A percentile compares a stretch with the other conserved stretches of the same genome.
phyloP scores from a whole-genome alignment of 2,888 invertebrate genomes.

The Vandiemenella viatica region DNA sequence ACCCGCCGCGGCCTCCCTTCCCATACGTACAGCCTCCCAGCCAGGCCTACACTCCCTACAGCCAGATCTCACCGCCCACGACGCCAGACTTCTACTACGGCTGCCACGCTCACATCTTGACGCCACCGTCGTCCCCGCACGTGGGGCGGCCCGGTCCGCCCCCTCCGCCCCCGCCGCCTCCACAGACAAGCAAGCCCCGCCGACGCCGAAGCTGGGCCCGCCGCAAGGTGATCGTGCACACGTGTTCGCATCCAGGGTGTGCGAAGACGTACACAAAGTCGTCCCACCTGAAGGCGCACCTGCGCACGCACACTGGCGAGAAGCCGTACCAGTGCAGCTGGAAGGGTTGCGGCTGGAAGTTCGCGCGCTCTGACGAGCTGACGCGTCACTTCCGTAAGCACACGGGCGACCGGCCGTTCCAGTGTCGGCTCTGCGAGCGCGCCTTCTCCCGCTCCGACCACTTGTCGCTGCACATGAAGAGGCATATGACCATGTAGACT shows the following conservation, averaged over 20 bases:
- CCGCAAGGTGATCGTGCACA: slow-evolving; percentile 31
- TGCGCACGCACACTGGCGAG: slow-evolving; percentile 37
- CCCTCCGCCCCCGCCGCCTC: slow-evolving; percentile 5
- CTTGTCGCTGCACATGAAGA: slow-evolving; percentile 44
- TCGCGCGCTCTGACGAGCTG: slow-evolving; percentile 41
- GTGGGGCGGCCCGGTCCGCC: slow-evolving; percentile 19
- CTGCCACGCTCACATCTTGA: slow-evolving; percentile 25
- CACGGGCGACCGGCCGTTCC: slow-evolving; percentile 41
- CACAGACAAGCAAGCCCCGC: slow-evolving; percentile 21
- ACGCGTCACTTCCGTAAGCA: slow-evolving; percentile 38
- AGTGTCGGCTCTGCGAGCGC: slow-evolving; percentile 42
- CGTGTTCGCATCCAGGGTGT: slow-evolving; percentile 33
- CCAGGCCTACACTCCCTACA: slow-evolving; percentile 14
- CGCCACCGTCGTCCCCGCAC: slow-evolving; percentile 32
- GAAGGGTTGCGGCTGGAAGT: slow-evolving; percentile 43
- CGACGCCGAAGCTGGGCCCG: slow-evolving; percentile 32
- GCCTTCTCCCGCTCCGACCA: slow-evolving; percentile 46
- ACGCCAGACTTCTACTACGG: slow-evolving; percentile 26
- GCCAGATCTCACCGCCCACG: slow-evolving; percentile 29
- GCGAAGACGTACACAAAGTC: slow-evolving; percentile 40
- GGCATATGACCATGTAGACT: slow-evolving; percentile 28
- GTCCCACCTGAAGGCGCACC: slow-evolving; percentile 40
- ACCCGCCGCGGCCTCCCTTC: slow-evolving; percentile 21
- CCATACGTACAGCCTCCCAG: slow-evolving; percentile 14
- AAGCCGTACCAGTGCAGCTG: slow-evolving; percentile 43